Base-by-base conservation (phyloP, 2,797 vertebrate species). In the Dendrocincla fuliginosa region DNA sequence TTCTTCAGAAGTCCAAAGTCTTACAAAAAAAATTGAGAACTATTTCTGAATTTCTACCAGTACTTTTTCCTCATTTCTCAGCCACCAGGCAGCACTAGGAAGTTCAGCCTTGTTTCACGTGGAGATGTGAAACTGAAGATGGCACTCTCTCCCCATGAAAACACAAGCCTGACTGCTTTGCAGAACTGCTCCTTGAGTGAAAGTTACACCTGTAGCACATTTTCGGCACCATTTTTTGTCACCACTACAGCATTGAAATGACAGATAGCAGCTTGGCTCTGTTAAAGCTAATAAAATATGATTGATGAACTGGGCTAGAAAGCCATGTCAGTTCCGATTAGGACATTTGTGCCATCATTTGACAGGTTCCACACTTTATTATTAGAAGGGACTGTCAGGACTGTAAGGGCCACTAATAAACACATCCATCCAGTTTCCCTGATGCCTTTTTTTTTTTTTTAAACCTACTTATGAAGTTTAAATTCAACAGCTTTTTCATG, bases 271-370 rank as follows among this genome's bases (percentile, higher is more conserved):
- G 77, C 89, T 95, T 94, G 90, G 86, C 88, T 96, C 85, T 83
- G 87, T 93, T 97, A 90, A 96, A 97, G 96, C 97, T 97, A 97
- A 97, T 97, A 97, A 97, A 98, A 97, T 10, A 68, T 96, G 95
- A 94, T 91, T 97, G 96, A 98, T 97, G 97, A 97, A 84, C 90
- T 87, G 96, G 85, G 80, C 88, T 96, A 96, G 97, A 96, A 97
- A 98, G 83, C 84, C 96, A 97, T 96, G 98, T 98, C 98, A 98
- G 96, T 98, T 98, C 98, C 98, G 97, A 98, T 98, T 98, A 98
- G 97, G 96, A 97, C 97, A 97, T 97, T 88, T 98, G 97, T 98
- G 91, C 97, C 97, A 97, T 97, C 94, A 92, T 98, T 98, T 98
- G 98, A 98, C 97, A 98, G 97, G 97, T 98, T 97, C 95, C 98